Percentiles rank a stretch among this genome's conserved stretches.
phyloP scores from a whole-genome alignment of 1,140 invertebrate genomes.

The Drosophila novamexicana region DNA sequence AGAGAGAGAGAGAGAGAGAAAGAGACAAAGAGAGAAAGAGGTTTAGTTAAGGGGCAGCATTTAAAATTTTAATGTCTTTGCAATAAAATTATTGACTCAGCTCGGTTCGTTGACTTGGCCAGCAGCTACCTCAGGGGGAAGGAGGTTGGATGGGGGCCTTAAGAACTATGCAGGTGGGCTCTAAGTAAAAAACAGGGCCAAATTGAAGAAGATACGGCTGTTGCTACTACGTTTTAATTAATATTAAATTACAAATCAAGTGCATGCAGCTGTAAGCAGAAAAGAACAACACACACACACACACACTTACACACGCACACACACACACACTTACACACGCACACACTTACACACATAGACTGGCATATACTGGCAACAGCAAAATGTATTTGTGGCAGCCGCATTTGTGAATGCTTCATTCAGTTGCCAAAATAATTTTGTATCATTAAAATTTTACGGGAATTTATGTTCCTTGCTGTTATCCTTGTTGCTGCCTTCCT shows the following conservation, averaged over 20 bases:
- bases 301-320: not conserved
- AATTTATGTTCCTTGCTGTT: constrained; percentile 41
- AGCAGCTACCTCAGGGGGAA: not conserved
- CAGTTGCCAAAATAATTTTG: constrained; percentile 61
- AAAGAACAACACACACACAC: not conserved
- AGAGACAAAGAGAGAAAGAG: not conserved
- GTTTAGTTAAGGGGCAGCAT: constrained; percentile 22
- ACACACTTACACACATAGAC: not conserved
- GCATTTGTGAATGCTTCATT: constrained; percentile 25
- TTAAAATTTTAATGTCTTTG: constrained; percentile 59
- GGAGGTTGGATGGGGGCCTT: not conserved
- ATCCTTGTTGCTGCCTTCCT: constrained; percentile 9
- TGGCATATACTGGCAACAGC: not conserved
- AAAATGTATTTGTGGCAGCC: constrained; percentile 39
- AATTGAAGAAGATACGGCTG: constrained; percentile 5
- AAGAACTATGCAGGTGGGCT: constrained; percentile 15
- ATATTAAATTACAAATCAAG: constrained; percentile 68
- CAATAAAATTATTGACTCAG: constrained; percentile 58
- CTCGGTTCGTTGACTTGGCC: constrained; percentile 52
- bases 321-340: not conserved
- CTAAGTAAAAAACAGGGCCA: constrained; percentile 7
- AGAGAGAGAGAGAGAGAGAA: constrained; percentile 2
- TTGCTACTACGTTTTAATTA: constrained; percentile 53
- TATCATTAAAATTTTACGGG: constrained; percentile 74
- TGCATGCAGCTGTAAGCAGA: constrained; percentile 29